A percentile compares a stretch with the other conserved stretches of the same genome.
Conservation (phyloP, 2,888 invertebrate species). For the Himalopsyche kuldschensis region DNA sequence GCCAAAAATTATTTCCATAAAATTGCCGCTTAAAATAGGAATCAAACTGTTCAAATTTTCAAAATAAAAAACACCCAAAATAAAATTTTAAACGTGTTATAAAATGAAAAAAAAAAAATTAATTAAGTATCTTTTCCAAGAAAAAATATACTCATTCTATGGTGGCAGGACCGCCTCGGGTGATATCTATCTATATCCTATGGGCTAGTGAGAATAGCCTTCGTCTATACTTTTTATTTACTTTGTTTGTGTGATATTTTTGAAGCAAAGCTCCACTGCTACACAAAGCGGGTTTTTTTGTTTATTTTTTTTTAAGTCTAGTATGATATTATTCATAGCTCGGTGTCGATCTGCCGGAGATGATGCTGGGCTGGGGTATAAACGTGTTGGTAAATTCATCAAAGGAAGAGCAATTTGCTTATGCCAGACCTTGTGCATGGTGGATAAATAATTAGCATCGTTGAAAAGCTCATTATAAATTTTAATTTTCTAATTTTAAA, state of each 20-base stretch:
- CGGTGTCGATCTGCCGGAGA: neutral
- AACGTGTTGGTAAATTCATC: neutral
- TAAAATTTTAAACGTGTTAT: no score
- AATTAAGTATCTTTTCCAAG: neutral
- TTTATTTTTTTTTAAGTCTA: neutral
- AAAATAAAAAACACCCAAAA: no score
- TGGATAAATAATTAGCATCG: neutral
- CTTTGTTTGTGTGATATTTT: neutral
- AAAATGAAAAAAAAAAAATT: no score
- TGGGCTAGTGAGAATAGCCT: neutral
- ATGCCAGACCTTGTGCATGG: neutral
- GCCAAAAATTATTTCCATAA: no score
- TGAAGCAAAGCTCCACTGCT: neutral
- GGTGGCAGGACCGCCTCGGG: neutral
- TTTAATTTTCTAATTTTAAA: no score
- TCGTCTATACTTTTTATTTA: neutral
- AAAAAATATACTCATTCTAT: neutral
- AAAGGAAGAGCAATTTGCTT: neutral
- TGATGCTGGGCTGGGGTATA: neutral
- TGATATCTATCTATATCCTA: neutral
- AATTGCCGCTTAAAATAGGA: no score
- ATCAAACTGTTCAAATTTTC: no score
- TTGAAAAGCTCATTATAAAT: neutral
- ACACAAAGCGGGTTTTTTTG: neutral
- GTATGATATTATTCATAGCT: neutral